phyloP scores from a whole-genome alignment of 2,888 invertebrate genomes.

The Carabus problematicus region DNA sequence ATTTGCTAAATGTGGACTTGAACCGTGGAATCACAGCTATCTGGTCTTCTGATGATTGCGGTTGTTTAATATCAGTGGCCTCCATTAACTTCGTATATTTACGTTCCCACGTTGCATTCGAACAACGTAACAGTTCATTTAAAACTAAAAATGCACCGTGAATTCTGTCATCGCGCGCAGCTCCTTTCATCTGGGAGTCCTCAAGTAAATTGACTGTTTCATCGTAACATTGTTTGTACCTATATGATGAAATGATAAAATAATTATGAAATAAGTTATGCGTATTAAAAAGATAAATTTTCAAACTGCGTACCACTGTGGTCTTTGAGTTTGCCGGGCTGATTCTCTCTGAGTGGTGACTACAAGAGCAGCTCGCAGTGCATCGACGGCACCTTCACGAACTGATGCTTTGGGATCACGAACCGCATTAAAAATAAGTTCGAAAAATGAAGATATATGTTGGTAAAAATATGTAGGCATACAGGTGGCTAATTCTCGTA shows the following conservation, averaged over 20 bases:
- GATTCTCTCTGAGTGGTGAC: constrained; percentile 96
- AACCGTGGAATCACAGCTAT: constrained; percentile 54
- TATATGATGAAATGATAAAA: constrained; percentile 46
- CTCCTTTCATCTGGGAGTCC: constrained; percentile 74
- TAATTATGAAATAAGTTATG: constrained; percentile 5
- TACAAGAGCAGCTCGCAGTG: constrained; percentile 91
- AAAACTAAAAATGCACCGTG: constrained; percentile 92
- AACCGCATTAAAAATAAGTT: constrained; percentile 89
- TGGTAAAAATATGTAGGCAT: constrained; percentile 98
- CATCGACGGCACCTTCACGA: constrained; percentile 91
- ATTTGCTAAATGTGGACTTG: constrained; percentile 59
- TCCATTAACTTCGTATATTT: constrained; percentile 77
- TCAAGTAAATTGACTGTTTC: constrained; percentile 85
- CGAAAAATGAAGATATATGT: constrained; percentile 92
- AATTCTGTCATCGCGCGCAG: constrained; percentile 86
- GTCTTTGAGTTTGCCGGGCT: constrained; percentile 88
- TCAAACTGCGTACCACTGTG: constrained; percentile 73
- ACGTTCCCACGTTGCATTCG: constrained; percentile 87
- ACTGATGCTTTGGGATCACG: constrained; percentile 91
- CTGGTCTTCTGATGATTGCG: constrained; percentile 41
- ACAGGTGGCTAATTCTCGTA: constrained; percentile 92
- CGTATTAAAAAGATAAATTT: constrained; percentile 11
- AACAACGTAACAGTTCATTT: constrained; percentile 91
- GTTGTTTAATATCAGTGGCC: constrained; percentile 54
- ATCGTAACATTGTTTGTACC: constrained; percentile 90